Percentiles rank a stretch among this genome's conserved stretches.
Conservation (phyloP, 2,888 invertebrate species). For the Eupithecia subumbrata region DNA sequence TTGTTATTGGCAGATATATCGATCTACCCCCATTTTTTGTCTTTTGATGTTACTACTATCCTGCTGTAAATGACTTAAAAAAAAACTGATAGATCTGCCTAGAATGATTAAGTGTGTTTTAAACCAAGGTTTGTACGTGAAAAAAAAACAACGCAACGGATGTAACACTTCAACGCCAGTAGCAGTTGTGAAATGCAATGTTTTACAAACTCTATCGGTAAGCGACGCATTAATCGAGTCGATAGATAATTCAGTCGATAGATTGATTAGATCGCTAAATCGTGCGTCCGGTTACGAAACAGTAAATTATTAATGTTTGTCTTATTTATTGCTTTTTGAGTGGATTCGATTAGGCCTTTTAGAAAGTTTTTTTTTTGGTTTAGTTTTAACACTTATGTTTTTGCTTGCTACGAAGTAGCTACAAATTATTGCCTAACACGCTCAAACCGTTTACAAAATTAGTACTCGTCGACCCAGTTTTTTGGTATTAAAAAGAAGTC, state of each 20-base stretch:
- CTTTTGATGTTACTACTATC: no score
- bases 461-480: no score
- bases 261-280: conserved; percentile 48
- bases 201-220: conserved; percentile 48
- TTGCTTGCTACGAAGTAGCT: background rate
- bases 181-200: conserved; percentile 48
- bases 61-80: no score
- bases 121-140: background rate
- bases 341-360: background rate
- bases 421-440: background rate
- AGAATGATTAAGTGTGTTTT: no score
- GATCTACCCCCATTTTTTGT: no score
- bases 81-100: no score
- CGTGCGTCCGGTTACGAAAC: conserved; percentile 58
- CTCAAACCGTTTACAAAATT: background rate
- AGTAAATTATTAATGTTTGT: conserved; percentile 34
- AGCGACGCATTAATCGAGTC: conserved; percentile 53
- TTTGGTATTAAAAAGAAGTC: background rate
- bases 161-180: conserved; percentile 40
- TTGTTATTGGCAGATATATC: no score
- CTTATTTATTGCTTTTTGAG: conserved; percentile 24
- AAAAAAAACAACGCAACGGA: conserved; percentile 17
- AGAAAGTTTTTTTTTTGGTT: background rate
- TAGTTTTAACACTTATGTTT: background rate
- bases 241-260: conserved; percentile 49